These are phyloP conservation scores for Ectemnius lituratus DNA, from an alignment of 2,888 invertebrate genomes.

Conservation along the genomic window DNA sequence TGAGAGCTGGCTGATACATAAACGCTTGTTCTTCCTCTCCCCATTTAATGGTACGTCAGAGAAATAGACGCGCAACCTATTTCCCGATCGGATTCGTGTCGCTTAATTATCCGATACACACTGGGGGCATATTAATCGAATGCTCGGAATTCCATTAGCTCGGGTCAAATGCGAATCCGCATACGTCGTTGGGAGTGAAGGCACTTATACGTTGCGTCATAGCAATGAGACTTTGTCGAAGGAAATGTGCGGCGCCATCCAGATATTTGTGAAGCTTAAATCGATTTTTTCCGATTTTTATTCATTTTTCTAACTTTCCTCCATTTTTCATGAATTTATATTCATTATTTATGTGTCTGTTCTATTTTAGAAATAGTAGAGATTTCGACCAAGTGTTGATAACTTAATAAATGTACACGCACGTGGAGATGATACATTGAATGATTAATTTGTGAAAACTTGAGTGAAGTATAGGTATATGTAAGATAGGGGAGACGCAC, in stretches of 20 bases:
- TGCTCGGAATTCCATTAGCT: conserved; percentile 63
- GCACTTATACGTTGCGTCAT: conserved; percentile 45
- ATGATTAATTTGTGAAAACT: too few species aligned
- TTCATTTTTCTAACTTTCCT: too few species aligned
- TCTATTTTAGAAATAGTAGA: too few species aligned
- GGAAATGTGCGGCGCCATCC: conserved; percentile 23
- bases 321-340: too few species aligned
- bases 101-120: conserved; percentile 55
- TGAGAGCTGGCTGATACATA: too few species aligned
- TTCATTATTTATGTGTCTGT: too few species aligned
- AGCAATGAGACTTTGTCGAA: conserved; percentile 31
- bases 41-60: neutral
- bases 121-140: conserved; percentile 64
- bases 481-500: too few species aligned
- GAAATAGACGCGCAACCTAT: conserved; percentile 3
- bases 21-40: too few species aligned
- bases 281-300: neutral
- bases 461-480: too few species aligned
- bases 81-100: conserved; percentile 35
- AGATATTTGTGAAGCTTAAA: neutral
- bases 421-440: too few species aligned
- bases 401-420: too few species aligned
- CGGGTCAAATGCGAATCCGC: conserved; percentile 60
- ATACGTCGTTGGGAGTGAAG: conserved; percentile 27
- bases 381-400: too few species aligned